These are phyloP conservation scores for Anisognathus igniventris DNA, from an alignment of 2,797 vertebrate genomes.

Conservation along the genomic window DNA sequence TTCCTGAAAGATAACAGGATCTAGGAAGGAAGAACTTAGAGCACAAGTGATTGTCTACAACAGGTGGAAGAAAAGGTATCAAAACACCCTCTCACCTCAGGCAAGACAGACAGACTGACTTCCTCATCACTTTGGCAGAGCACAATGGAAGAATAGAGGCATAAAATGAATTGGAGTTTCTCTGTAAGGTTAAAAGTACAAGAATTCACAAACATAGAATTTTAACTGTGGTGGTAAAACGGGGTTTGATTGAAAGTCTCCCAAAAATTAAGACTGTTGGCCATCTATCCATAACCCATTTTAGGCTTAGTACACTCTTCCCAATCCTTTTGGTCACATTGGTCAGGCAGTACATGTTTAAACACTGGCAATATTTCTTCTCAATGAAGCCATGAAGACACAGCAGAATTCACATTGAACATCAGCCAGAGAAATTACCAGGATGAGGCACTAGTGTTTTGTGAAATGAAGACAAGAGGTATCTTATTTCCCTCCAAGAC, in stretches of 20 bases:
- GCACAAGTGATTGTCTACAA: background rate
- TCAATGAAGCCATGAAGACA: background rate
- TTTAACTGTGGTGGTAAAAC: background rate
- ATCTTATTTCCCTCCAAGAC: background rate
- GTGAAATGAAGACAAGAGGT: background rate
- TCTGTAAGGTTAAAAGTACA: background rate
- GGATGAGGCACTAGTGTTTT: background rate
- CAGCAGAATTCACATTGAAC: background rate
- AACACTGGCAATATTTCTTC: background rate
- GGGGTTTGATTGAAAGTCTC: background rate
- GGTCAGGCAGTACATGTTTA: background rate
- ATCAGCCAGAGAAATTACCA: background rate
- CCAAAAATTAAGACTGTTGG: background rate
- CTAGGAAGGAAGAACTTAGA: background rate
- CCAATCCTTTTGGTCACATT: background rate
- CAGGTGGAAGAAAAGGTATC: background rate
- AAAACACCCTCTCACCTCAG: background rate
- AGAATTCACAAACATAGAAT: background rate
- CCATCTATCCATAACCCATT: background rate
- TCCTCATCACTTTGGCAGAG: rapidly evolving
- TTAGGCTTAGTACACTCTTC: background rate
- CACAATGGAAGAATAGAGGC: background rate
- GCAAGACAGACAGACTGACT: background rate
- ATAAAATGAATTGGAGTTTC: background rate
- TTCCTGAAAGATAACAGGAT: background rate